phyloP scores from a whole-genome alignment of 1,140 invertebrate genomes.

The Leptinotarsa texana region DNA sequence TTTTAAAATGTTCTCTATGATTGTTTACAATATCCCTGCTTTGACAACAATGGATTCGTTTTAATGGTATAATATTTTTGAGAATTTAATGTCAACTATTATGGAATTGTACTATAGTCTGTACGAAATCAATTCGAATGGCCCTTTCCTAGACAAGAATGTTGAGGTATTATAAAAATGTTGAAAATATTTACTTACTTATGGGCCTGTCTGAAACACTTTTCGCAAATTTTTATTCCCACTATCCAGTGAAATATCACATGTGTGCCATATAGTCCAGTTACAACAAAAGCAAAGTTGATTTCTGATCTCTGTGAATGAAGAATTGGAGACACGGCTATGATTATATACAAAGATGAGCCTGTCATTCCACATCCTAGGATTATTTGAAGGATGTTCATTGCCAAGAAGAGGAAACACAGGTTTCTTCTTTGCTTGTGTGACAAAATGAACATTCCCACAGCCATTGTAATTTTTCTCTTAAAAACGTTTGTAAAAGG shows the following conservation, averaged over 20 bases:
- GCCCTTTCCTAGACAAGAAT: too few species aligned
- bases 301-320: constrained; percentile 52
- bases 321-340: constrained; percentile 45
- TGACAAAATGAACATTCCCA: constrained; percentile 28
- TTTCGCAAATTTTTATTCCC: constrained; percentile 50
- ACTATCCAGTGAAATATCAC: constrained; percentile 49
- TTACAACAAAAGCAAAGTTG: constrained; percentile 50
- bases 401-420: constrained; percentile 31
- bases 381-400: constrained; percentile 45
- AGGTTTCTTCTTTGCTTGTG: constrained; percentile 36
- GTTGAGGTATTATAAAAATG: too few species aligned
- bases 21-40: too few species aligned
- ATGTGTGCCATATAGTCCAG: constrained; percentile 48
- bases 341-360: constrained; percentile 46
- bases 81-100: too few species aligned
- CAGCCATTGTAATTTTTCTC: constrained; percentile 21
- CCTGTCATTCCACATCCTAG: constrained; percentile 43
- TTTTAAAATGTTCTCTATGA: too few species aligned
- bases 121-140: too few species aligned
- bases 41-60: too few species aligned
- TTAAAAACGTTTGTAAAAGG: constrained; percentile 11
- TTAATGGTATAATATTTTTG: too few species aligned
- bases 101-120: too few species aligned
- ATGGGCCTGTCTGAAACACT: constrained; percentile 48
- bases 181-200: constrained; percentile 43